Percentiles rank a stretch among this genome's conserved stretches.
These are phyloP conservation scores for Amphipoea oculea DNA, from an alignment of 2,888 invertebrate species.

Conservation along the genomic window DNA sequence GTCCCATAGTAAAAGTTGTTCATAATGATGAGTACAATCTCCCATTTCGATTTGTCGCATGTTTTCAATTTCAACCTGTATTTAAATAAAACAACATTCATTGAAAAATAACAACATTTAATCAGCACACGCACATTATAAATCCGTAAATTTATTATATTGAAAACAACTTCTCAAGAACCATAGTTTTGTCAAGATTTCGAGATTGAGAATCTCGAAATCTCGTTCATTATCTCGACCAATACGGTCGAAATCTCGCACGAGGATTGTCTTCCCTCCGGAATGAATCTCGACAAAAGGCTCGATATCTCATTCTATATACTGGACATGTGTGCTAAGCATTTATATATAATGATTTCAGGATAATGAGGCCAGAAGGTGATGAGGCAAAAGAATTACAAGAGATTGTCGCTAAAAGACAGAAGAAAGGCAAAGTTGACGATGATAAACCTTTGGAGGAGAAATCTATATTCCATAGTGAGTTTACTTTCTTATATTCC, in stretches of 20 bases:
- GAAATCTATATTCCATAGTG: conserved; percentile 97
- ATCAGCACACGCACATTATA: no score
- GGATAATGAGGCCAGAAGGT: conserved; percentile 96
- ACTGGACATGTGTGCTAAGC: not conserved
- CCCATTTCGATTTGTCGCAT: no score
- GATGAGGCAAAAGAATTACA: conserved; percentile 98
- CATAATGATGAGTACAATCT: no score
- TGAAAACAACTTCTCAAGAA: not conserved
- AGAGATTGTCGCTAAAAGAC: conserved; percentile 97
- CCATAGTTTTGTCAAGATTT: not conserved
- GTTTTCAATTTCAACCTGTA: no score
- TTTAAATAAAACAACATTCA: no score
- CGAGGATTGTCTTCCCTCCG: not conserved
- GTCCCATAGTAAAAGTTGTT: no score
- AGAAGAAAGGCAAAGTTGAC: conserved; percentile 96
- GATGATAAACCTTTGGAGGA: conserved; percentile 98
- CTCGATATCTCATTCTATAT: not conserved
- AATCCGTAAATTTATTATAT: not conserved
- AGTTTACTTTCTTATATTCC: conserved; percentile 71
- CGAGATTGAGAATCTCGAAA: no score
- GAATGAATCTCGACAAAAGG: not conserved
- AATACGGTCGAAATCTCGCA: no score
- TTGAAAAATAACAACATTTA: no score
- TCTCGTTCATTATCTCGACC: no score
- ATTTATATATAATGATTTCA: conserved; percentile 62